Base-by-base conservation (phyloP, 1,140 invertebrate genomes). In the Anadara kagoshimensis region DNA sequence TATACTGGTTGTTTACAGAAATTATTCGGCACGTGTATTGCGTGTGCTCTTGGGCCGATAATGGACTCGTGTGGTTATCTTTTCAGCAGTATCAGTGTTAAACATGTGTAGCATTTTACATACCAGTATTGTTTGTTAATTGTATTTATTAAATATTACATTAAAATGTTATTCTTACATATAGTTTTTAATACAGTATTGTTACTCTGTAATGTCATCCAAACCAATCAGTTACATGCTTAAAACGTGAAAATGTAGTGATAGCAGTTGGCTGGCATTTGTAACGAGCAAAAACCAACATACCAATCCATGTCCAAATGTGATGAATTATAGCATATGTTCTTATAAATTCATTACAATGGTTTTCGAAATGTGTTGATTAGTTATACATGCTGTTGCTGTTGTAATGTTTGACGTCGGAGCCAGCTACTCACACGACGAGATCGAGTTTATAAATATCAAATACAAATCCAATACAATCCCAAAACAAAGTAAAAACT, bases 51-150 rank as follows among this genome's bases (percentile, higher is more conserved):
- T 3, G 91, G 91, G 12, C 94, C 94, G 0, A 81, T 91, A 47
- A 91, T 91, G 62, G 93, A 93, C 73, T 90, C 92, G 0, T 75
- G 92, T 44, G 93, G 93, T 5, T 91, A 93, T 62, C 75, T 92
- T 26, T 94, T 92, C 78, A 90, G 93, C 29, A 91, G 93, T 69
- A 91, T 94, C 56, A 90, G 91, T 26, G 80, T 94, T 10, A 59
- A 59, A 36, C 29, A 36, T 36, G 2, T 36, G 29, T 36, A 36
- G 29, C 29, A 3, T 36, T 20, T 18, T 49, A 49, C 2, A 49
- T 49, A 18, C 14, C 14, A 4, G 14, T 18, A 4, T 49, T 14
- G 47, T 49, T 47, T 14, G 47, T 49, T 49, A 49, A 4, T 18
- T 20, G n/a, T 49, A 1, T 49, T 49, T 49, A 10, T 49, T 18